Base-by-base conservation (phyloP, 2,797 vertebrate genomes). In the Anniella stebbinsi region DNA sequence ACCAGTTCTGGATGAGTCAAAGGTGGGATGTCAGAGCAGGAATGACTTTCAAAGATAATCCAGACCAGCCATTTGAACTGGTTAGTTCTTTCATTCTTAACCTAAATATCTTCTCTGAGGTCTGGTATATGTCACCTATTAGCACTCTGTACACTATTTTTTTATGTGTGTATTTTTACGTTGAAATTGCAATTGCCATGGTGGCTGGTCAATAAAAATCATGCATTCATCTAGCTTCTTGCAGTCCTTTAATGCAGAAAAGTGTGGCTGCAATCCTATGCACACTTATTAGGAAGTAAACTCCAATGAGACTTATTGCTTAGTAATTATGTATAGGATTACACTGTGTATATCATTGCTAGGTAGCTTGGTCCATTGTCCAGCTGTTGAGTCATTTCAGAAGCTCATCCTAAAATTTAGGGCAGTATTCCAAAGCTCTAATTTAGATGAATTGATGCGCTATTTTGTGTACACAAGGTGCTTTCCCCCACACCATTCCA, bases 21-120 rank as follows among this genome's bases (percentile, higher is more conserved):
- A 82, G 89, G 41, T 73, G 70, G n/a, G 45, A 87, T 87, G 63
- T 57, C 51, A 86, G 75, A 80, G 36, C 60, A 54, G 15, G 60
- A 17, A 18, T 67, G 38, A 54, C 51, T 38, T 38, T 83, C 72
- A 90, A 81, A 72, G 69, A 72, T 72, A 72, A 82, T 51, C 67
- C 69, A 75, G 30, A 33, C 45, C 13, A n/a, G 6, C 25, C 21
- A 17, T 54, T 80, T 83, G 45, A 76, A 72, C 18, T 73, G 45
- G n/a, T 81, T 28, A 63, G 38, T 1, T 36, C 77, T 41, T 86
- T 72, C 38, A 30, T 60, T 8, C 15, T 69, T 70, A 70, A 36
- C 10, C 25, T 36, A n/a, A 63, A 84, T 81, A 45, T 76, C 17
- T 4, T 67, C 30, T 25, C 3, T 2, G 12, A 41, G 30, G 80